Percentiles rank a stretch among this genome's conserved stretches.
These are phyloP conservation scores for Tiliqua scincoides DNA, from an alignment of 2,113 vertebrate genomes.

Conservation along the genomic window DNA sequence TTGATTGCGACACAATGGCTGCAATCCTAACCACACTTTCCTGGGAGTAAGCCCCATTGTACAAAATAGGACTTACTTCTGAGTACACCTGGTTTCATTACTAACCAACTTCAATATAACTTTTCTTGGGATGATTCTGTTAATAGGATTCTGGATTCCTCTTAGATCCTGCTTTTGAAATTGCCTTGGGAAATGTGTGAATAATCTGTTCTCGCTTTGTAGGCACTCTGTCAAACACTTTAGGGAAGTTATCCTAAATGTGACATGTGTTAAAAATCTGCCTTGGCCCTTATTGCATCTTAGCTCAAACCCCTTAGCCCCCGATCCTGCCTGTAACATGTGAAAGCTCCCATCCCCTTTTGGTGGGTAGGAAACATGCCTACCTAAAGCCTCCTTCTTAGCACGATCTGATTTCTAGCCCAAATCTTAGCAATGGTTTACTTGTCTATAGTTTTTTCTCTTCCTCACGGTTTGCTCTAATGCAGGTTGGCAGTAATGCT, in stretches of 20 bases:
- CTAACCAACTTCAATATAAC: not conserved
- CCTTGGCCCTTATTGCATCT: not conserved
- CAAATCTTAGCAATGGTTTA: conserved; percentile 16
- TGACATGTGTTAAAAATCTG: not conserved
- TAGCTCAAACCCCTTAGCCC: not conserved
- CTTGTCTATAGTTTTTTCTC: not conserved
- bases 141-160: not conserved
- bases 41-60: too few relatives aligned
- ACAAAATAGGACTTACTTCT: too few relatives aligned
- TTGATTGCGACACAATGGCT: not conserved
- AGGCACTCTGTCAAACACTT: too few relatives aligned
- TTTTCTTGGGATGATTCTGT: not conserved
- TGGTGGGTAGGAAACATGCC: too few relatives aligned
- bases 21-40: too few relatives aligned
- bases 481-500: conserved; percentile 96
- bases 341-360: not conserved
- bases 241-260: not conserved
- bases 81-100: too few relatives aligned
- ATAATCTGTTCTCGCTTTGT: not conserved
- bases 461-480: conserved; percentile 35
- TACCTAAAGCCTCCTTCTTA: not conserved
- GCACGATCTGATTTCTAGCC: conserved; percentile 4
- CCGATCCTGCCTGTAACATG: too few relatives aligned
- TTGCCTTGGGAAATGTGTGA: not conserved
- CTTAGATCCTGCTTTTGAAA: not conserved